phyloP scores from a whole-genome alignment of 2,888 invertebrate species.

The Drosophila mettleri region DNA sequence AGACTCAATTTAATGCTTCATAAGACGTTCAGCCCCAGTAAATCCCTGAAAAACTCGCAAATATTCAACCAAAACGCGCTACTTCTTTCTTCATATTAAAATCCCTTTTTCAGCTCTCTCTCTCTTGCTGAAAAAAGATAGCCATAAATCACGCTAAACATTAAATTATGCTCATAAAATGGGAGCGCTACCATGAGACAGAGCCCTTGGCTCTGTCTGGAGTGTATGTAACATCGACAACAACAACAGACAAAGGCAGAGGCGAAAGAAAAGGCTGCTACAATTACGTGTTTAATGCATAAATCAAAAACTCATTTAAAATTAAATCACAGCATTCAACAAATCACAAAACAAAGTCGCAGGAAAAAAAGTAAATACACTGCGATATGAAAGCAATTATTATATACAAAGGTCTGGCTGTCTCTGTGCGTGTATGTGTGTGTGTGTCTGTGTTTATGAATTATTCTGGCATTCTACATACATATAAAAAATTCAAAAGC shows the following conservation, averaged over 20 bases:
- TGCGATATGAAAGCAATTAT: constrained; percentile 67
- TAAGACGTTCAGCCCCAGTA: background rate
- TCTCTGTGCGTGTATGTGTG: constrained; percentile 11
- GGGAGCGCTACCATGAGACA: constrained; percentile 45
- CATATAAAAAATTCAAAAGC: constrained; percentile 68
- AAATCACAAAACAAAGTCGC: constrained; percentile 65
- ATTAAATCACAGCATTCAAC: constrained; percentile 75
- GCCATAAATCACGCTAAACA: constrained; percentile 70
- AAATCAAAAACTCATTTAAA: constrained; percentile 80
- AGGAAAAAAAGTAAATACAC: constrained; percentile 15
- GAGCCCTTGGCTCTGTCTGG: constrained; percentile 14
- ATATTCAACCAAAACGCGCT: constrained; percentile 43
- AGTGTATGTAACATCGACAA: constrained; percentile 11
- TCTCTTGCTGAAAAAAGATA: constrained; percentile 10
- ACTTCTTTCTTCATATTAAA: constrained; percentile 40
- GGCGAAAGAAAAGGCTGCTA: constrained; percentile 53
- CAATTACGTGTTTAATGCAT: constrained; percentile 76
- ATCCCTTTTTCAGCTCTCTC: constrained; percentile 48
- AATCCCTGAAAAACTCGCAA: constrained; percentile 19
- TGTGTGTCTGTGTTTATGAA: constrained; percentile 41
- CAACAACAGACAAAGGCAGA: constrained; percentile 18
- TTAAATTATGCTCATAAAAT: constrained; percentile 73
- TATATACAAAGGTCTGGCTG: constrained; percentile 34
- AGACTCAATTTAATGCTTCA: constrained; percentile 9
- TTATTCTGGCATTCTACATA: constrained; percentile 53